Evolutionary conservation across 23 tunicate species (phyloP).

Genomic region (Clavelina lepadiformis): DNA sequence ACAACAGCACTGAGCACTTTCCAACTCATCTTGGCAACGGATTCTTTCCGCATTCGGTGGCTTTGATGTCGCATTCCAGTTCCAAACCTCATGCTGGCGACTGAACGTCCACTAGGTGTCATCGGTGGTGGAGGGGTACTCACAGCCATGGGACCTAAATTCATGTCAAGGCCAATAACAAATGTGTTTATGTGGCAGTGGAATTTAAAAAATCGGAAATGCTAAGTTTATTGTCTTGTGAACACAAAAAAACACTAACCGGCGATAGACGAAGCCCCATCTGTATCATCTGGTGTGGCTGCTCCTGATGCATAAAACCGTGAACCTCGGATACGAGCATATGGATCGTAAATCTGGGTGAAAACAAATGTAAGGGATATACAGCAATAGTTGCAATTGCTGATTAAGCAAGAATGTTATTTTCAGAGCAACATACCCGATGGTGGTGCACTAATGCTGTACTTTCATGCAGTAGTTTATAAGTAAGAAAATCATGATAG

Average conservation of each 20-base stretch:
- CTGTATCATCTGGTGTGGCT: conserved; percentile 65
- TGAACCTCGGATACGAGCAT: conserved; percentile 36
- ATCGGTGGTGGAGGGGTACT: conserved; percentile 86
- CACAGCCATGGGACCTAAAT: conserved; percentile 44
- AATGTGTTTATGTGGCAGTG: not conserved
- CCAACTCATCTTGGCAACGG: conserved; percentile 95
- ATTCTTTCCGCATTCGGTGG: conserved; percentile 65
- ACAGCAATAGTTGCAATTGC: conserved; percentile 1
- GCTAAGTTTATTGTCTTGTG: not conserved
- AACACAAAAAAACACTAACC: not conserved
- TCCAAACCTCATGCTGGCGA: conserved; percentile 59
- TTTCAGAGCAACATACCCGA: no score
- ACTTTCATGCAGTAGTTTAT: no score
- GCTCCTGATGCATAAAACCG: conserved; percentile 35
- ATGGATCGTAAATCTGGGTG: conserved; percentile 67
- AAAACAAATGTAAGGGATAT: not conserved
- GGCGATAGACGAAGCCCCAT: conserved; percentile 6
- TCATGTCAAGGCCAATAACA: not conserved
- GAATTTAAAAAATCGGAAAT: not conserved
- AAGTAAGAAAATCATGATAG: no score
- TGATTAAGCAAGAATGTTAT: conserved; percentile 17
- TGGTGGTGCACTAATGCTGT: no score
- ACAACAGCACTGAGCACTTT: conserved; percentile 88
- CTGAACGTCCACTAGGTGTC: conserved; percentile 70
- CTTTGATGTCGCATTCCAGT: conserved; percentile 42